phyloP scores from a whole-genome alignment of 1,140 invertebrate species.

The Luehdorfia chinensis region DNA sequence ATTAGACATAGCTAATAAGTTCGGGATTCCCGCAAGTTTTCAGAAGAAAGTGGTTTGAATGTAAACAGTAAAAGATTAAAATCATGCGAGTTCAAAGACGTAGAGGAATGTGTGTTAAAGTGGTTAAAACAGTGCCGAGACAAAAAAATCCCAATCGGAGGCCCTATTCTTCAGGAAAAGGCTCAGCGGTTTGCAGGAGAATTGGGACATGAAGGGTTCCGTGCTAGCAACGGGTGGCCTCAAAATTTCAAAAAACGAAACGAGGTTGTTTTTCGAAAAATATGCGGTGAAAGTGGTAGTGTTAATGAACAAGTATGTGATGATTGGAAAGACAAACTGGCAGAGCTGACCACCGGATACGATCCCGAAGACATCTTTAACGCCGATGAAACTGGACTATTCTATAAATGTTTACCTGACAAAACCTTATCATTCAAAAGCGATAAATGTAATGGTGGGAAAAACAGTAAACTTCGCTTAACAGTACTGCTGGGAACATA shows the following conservation, averaged over 20 bases:
- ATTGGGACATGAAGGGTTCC: conserved; percentile 40
- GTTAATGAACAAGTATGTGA: conserved; percentile 2
- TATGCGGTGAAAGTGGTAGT: background rate
- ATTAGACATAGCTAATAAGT: conserved; percentile 30
- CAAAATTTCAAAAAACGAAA: conserved; percentile 43
- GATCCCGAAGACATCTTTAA: conserved; percentile 65
- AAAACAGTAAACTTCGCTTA: conserved; percentile 67
- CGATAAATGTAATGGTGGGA: conserved; percentile 57
- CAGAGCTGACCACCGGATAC: conserved; percentile 33
- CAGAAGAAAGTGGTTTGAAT: conserved; percentile 28
- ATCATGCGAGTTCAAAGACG: conserved; percentile 24
- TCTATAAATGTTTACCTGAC: conserved; percentile 61
- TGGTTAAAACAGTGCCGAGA: conserved; percentile 49
- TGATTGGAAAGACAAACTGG: conserved; percentile 23
- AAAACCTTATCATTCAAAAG: conserved; percentile 58
- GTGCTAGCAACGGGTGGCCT: conserved; percentile 57
- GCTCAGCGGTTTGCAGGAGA: conserved; percentile 40
- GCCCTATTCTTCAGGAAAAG: conserved; percentile 48
- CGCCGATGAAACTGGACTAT: conserved; percentile 71
- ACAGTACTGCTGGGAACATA: conserved; percentile 65
- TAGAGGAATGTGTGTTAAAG: conserved; percentile 31
- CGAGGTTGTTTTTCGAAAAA: conserved; percentile 20
- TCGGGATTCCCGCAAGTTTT: conserved; percentile 31
- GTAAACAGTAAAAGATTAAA: conserved; percentile 27
- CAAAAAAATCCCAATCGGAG: conserved; percentile 44